Conservation (phyloP, 2,113 vertebrate species). For the Mobula hypostoma region DNA sequence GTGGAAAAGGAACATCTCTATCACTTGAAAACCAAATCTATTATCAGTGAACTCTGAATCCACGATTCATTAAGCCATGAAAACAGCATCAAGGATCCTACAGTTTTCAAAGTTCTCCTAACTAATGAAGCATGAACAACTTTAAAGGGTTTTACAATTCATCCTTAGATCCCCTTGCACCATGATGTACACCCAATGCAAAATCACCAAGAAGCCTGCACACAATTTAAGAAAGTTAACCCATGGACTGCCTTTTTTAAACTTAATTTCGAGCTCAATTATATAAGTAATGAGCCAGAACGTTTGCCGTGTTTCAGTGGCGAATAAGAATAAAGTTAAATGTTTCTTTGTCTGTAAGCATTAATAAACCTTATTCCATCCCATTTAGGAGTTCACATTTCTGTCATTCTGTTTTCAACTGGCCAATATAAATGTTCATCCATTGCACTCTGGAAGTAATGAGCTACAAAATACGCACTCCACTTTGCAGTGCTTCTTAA, state of each 20-base stretch:
- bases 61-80: neutral
- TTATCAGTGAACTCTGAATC: neutral
- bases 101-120: neutral
- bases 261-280: neutral
- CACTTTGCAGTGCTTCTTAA: neutral
- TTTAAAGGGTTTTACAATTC: neutral
- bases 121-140: neutral
- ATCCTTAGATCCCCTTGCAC: too few relatives aligned
- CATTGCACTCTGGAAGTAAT: neutral
- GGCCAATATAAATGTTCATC: neutral
- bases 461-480: neutral
- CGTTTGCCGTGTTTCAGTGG: neutral
- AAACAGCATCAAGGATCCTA: neutral
- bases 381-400: neutral
- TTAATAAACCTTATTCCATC: neutral
- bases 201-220: neutral
- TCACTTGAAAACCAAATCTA: neutral
- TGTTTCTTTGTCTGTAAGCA: neutral
- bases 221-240: neutral
- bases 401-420: neutral
- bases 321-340: neutral
- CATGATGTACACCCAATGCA: neutral
- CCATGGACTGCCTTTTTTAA: neutral
- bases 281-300: neutral
- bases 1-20: neutral